phyloP scores from a whole-genome alignment of 2,113 vertebrate species.

The Morphnarchus princeps region DNA sequence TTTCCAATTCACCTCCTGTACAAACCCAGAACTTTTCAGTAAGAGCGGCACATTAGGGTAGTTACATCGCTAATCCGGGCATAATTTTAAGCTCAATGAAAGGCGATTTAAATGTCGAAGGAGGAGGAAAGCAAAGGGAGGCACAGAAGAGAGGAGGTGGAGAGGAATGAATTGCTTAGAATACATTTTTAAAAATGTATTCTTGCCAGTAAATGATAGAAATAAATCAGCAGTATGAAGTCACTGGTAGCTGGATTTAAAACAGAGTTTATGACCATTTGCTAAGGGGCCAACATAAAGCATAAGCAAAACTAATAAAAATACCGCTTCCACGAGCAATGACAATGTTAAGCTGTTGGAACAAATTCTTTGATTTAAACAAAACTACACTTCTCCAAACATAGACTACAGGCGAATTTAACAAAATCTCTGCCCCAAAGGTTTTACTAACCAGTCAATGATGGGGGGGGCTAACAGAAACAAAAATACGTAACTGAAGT shows the following conservation, averaged over 20 bases:
- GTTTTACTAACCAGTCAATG: background rate
- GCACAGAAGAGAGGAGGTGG: background rate
- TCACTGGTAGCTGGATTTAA: constrained; percentile 38
- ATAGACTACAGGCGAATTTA: background rate
- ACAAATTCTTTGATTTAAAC: background rate
- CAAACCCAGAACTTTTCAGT: constrained; percentile 38
- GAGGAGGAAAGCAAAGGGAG: background rate
- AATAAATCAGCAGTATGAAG: constrained; percentile 56
- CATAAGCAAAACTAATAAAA: constrained; percentile 49
- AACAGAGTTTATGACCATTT: constrained; percentile 47
- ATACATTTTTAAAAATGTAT: background rate
- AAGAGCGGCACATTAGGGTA: constrained; percentile 49
- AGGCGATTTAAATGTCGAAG: background rate
- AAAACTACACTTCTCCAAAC: background rate
- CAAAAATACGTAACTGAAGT: background rate
- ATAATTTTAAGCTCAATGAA: constrained; percentile 34
- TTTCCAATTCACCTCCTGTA: constrained; percentile 53
- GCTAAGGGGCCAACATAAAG: constrained; percentile 36
- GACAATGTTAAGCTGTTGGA: background rate
- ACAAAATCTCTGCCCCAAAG: background rate
- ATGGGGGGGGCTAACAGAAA: background rate
- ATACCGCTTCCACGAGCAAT: background rate
- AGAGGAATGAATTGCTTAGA: constrained; percentile 3
- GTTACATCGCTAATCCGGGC: constrained; percentile 35
- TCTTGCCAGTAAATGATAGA: constrained; percentile 53